Evolutionary conservation across 2,113 vertebrate genomes (phyloP).

Genomic region (Esox niger): DNA sequence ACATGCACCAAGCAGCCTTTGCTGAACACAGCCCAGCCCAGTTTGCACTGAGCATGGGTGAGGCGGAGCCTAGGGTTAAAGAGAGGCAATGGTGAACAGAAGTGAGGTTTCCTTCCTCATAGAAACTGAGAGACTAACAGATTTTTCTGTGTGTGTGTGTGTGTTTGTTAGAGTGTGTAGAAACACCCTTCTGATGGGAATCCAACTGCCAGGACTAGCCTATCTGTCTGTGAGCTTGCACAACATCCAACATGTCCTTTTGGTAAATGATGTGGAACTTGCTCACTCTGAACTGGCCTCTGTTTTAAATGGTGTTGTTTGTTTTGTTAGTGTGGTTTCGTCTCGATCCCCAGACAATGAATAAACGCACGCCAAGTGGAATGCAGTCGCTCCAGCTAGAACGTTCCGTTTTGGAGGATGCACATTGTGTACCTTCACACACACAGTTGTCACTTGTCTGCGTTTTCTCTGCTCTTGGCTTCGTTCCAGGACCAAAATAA

Average conservation of each 20-base stretch:
- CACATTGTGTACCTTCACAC: conserved; percentile 19
- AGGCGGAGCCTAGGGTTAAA: conserved; percentile 51
- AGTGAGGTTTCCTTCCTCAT: conserved; percentile 71
- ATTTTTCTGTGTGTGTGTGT: conserved; percentile 35
- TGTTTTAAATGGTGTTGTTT: not conserved
- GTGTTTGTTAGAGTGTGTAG: conserved; percentile 11
- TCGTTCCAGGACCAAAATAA: conserved; percentile 54
- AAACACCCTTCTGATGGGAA: conserved; percentile 73
- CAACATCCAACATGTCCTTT: too few relatives aligned
- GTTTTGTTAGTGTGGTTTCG: too few relatives aligned
- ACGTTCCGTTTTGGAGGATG: conserved; percentile 11
- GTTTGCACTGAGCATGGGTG: not conserved
- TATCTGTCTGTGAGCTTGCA: conserved; percentile 47
- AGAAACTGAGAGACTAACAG: conserved; percentile 52
- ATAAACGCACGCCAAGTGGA: conserved; percentile 32
- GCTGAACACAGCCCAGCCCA: too few relatives aligned
- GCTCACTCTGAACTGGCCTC: not conserved
- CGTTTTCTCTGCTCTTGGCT: conserved; percentile 34
- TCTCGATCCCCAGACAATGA: conserved; percentile 23
- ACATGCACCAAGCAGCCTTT: too few relatives aligned
- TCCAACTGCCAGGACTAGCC: conserved; percentile 48
- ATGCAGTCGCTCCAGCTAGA: conserved; percentile 8
- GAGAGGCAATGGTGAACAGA: conserved; percentile 34
- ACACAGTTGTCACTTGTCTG: conserved; percentile 37
- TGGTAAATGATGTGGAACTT: not conserved